Base-by-base conservation (phyloP, 30 jellyfish, hydroid and myxozoan species). In the Aurelia sp. region DNA sequence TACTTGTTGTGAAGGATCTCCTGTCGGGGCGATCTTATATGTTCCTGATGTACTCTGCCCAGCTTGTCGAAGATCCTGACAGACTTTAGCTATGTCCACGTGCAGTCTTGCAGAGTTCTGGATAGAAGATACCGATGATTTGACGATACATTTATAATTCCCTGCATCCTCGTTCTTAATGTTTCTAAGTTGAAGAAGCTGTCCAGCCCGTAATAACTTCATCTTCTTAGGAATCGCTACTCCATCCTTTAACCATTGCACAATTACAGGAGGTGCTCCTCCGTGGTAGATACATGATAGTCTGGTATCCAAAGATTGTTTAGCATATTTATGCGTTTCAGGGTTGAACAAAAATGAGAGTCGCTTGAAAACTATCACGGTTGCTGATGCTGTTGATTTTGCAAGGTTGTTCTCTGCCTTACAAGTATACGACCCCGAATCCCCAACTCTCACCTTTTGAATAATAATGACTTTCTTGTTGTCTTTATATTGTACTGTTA, bases 171-270 rank as follows among this genome's bases (percentile, higher is more conserved):
- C 71, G 20, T 19, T 20, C 55, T 48, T 31, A 11, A 73, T 15
- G 18, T 73, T 51, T 73, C 30, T 52, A 18, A 73, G 58, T 19
- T 48, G 55, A 4, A 73, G 71, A 13, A 33, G 33, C 31, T 52
- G 70, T 8, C 21, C 33, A 35, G 51, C 33, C 18, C 55, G 41
- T 15, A 66, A 73, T 18, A 73, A 19, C 47, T 11, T 6, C 30
- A 35, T 22, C 4, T 2, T 73, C 18, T 19, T 17, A 3, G 41
- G 69, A 4, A 73, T 13, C 71, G 51, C 20, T 16, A 37, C 35
- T 52, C 84, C 84, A 19, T 73, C 33, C 52, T 44, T 73, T 11
- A 16, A 17, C 84, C 84, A 73, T 13, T 66, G 8, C 4, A 73
- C 22, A 11, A 13, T 0, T 17, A 73, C 71, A 13, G 84, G 84